phyloP scores from a whole-genome alignment of 2,797 vertebrate species.

The Enteromius anoplus region DNA sequence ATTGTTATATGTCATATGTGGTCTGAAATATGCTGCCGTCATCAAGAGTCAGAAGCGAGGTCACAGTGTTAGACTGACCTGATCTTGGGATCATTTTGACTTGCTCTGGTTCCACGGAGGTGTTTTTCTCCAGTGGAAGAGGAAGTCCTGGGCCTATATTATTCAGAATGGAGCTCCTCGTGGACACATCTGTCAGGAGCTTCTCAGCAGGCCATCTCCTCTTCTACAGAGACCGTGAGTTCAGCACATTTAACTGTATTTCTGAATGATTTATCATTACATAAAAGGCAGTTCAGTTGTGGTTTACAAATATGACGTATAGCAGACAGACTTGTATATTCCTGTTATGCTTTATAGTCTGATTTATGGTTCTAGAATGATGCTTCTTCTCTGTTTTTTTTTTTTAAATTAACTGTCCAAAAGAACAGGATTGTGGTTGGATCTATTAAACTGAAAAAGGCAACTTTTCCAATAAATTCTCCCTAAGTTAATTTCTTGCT shows the following conservation, averaged over 20 bases:
- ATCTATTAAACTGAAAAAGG: neutral
- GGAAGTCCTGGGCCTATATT: slow-evolving; percentile 31
- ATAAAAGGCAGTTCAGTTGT: neutral
- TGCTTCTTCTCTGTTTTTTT: neutral
- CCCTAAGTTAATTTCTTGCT: too few relatives aligned
- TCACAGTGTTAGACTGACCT: slow-evolving; percentile 14
- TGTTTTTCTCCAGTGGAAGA: slow-evolving; percentile 12
- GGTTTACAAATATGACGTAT: neutral
- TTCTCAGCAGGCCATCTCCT: slow-evolving; percentile 14
- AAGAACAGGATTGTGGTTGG: neutral
- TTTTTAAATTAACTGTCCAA: neutral
- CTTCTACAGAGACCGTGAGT: neutral
- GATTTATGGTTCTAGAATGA: neutral
- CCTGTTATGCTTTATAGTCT: neutral
- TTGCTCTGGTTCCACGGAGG: slow-evolving; percentile 19
- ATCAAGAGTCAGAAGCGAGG: neutral
- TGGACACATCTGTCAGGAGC: neutral
- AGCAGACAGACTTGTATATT: neutral
- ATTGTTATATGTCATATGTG: neutral
- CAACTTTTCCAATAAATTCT: neutral
- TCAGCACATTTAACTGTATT: neutral
- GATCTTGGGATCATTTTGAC: slow-evolving; percentile 14
- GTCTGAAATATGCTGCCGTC: neutral
- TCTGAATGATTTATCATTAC: neutral
- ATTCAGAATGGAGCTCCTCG: neutral